Evolutionary conservation across 2,888 invertebrate genomes (phyloP).

Genomic region (Tholera decimalis): DNA sequence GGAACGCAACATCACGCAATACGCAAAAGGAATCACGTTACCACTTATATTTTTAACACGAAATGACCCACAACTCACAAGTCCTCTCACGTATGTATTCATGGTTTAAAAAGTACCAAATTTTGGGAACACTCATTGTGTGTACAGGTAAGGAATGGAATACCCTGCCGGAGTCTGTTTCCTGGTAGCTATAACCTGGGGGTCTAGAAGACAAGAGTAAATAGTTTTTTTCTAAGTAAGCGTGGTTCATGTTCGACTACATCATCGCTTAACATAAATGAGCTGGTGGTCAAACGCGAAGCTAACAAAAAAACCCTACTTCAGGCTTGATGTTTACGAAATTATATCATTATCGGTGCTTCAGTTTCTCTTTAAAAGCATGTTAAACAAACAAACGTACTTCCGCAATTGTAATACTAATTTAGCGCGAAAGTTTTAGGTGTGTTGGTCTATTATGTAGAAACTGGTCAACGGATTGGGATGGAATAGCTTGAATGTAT

Average conservation of each 20-base stretch:
- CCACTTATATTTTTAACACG: constrained; percentile 16
- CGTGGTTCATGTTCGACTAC: too few species aligned
- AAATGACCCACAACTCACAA: neutral
- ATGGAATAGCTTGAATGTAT: too few species aligned
- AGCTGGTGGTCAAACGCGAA: too few species aligned
- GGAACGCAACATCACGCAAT: constrained; percentile 56
- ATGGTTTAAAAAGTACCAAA: too few species aligned
- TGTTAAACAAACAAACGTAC: constrained; percentile 3
- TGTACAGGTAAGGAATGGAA: too few species aligned
- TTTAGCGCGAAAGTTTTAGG: constrained; percentile 12
- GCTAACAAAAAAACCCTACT: too few species aligned
- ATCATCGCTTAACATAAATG: too few species aligned
- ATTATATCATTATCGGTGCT: neutral
- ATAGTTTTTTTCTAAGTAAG: too few species aligned
- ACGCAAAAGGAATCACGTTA: constrained; percentile 41
- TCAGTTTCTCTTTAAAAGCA: neutral
- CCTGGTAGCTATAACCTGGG: too few species aligned
- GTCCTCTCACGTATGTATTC: neutral
- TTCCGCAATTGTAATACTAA: constrained; percentile 17
- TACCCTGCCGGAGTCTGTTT: too few species aligned
- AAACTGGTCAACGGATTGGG: constrained; percentile 8
- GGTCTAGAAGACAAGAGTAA: too few species aligned
- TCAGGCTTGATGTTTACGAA: neutral
- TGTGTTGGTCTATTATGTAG: constrained; percentile 2
- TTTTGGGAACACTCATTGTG: too few species aligned